A percentile compares a stretch with the other conserved stretches of the same genome.
phyloP scores from a whole-genome alignment of 2,113 vertebrate species.

The Alces alces region DNA sequence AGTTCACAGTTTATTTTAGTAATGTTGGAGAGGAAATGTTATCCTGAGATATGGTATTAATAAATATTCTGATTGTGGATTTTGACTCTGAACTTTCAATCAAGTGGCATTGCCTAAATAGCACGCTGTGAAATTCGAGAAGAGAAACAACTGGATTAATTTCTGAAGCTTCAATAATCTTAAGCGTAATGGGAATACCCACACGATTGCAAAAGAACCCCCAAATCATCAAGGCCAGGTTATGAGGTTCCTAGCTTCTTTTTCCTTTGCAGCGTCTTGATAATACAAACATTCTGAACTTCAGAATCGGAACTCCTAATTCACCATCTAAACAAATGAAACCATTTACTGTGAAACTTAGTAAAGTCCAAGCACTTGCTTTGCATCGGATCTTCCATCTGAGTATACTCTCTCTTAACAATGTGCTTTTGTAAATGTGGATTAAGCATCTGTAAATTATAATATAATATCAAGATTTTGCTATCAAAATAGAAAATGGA shows the following conservation, averaged over 20 bases:
- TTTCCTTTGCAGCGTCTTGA: neutral
- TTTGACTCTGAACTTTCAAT: neutral
- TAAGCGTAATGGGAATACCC: neutral
- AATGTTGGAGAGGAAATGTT: neutral
- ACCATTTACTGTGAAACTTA: neutral
- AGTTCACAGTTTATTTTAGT: neutral
- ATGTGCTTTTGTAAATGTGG: neutral
- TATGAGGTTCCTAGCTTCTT: neutral
- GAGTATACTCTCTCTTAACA: neutral
- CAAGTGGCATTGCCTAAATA: neutral
- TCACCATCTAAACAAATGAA: neutral
- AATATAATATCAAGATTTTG: neutral
- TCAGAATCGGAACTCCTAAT: neutral
- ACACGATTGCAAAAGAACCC: neutral
- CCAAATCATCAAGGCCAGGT: neutral
- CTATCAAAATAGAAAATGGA: neutral
- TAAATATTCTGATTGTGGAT: neutral
- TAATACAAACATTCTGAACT: conserved; percentile 9
- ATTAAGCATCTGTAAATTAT: neutral
- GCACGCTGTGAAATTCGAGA: neutral
- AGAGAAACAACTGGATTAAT: rapidly evolving
- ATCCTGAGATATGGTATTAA: neutral
- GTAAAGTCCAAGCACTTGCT: neutral
- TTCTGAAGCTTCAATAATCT: neutral
- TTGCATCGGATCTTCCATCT: neutral